Percentiles rank a stretch among this genome's conserved stretches.
These are phyloP conservation scores for Drosophila cardini DNA, from an alignment of 1,140 invertebrate species.

Conservation along the genomic window DNA sequence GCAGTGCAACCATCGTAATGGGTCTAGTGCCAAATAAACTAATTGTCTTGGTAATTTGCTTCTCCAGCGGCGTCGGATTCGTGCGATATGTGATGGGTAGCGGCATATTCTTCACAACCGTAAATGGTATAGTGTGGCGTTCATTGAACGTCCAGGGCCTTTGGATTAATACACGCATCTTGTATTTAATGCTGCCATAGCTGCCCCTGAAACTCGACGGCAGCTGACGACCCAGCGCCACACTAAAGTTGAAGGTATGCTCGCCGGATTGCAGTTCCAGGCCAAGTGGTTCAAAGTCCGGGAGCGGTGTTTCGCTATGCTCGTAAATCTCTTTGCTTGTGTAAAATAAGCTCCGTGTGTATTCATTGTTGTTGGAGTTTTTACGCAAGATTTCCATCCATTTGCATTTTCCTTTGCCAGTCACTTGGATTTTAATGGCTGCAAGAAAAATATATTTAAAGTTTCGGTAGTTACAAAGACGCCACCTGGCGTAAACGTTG, in stretches of 20 bases:
- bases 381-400: conserved; percentile 82
- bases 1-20: conserved; percentile 72
- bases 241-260: conserved; percentile 74
- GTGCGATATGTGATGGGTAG: conserved; percentile 54
- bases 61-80: conserved; percentile 69
- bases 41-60: conserved; percentile 81
- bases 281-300: conserved; percentile 74
- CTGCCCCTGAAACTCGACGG: conserved; percentile 79
- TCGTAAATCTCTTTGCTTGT: conserved; percentile 82
- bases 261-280: conserved; percentile 73
- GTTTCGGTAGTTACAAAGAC: background rate
- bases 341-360: conserved; percentile 75
- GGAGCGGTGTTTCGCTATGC: conserved; percentile 68
- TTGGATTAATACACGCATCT: conserved; percentile 80
- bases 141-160: conserved; percentile 81
- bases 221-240: conserved; percentile 62
- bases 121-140: conserved; percentile 74
- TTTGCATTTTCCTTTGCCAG: conserved; percentile 83
- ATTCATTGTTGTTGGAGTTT: conserved; percentile 75
- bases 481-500: conserved; percentile 5
- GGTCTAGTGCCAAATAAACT: conserved; percentile 80
- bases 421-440: conserved; percentile 82
- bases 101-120: conserved; percentile 74
- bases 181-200: conserved; percentile 82
- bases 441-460: conserved; percentile 1